Conservation (phyloP, 2,113 vertebrate genomes). For the Oryzias woworae region DNA sequence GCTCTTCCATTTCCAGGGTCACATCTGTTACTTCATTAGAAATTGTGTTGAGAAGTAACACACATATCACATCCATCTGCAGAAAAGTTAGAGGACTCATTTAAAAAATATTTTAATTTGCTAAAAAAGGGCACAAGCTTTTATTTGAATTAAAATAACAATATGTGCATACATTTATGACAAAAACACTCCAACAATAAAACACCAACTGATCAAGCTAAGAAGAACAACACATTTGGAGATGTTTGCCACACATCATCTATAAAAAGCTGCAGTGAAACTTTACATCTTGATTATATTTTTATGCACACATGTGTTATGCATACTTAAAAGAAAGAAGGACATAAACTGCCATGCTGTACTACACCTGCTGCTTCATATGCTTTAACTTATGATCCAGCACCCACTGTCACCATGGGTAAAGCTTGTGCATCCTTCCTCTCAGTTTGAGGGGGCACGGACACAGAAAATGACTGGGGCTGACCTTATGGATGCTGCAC, state of each 20-base stretch:
- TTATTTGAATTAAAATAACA: too few relatives aligned
- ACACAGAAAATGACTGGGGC: conserved; percentile 7
- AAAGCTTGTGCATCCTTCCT: conserved; percentile 5
- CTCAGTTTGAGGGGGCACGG: background rate
- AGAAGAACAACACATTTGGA: conserved; percentile 18
- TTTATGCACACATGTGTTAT: background rate
- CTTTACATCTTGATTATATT: background rate
- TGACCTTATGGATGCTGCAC: conserved; percentile 20
- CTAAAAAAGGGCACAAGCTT: too few relatives aligned
- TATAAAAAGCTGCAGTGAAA: too few relatives aligned
- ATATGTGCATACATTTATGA: too few relatives aligned
- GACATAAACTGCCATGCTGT: conserved; percentile 22
- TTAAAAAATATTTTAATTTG: too few relatives aligned
- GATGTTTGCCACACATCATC: background rate
- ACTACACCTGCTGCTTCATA: conserved; percentile 38
- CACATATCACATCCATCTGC: too few relatives aligned
- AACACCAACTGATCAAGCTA: conserved; percentile 1
- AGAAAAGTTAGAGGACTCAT: too few relatives aligned
- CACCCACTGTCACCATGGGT: conserved; percentile 1
- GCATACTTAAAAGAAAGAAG: conserved; percentile 6
- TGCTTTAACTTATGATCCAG: conserved; percentile 30
- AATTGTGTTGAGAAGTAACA: too few relatives aligned
- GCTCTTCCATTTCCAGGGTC: too few relatives aligned
- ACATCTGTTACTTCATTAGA: too few relatives aligned
- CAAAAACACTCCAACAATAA: background rate